These are phyloP conservation scores for Argyresthia albistria DNA, from an alignment of 2,888 invertebrate species.

Conservation along the genomic window DNA sequence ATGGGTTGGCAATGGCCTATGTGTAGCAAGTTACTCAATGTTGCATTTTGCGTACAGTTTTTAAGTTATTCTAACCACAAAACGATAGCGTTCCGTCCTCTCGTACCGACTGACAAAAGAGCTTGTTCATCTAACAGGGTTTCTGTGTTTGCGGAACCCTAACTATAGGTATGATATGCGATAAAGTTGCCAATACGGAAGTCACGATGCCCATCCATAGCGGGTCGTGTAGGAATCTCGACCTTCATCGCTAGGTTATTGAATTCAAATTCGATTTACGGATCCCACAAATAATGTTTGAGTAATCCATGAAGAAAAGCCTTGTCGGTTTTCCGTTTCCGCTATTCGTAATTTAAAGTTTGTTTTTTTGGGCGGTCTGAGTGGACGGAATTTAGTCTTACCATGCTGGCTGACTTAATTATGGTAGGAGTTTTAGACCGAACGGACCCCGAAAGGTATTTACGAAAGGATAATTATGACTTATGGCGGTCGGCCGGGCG, in stretches of 20 bases:
- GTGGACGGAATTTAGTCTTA: too few species aligned
- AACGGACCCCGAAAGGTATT: too few species aligned
- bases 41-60: too few species aligned
- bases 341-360: background rate
- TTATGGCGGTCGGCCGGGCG: too few species aligned
- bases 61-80: too few species aligned
- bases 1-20: too few species aligned
- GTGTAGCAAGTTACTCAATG: too few species aligned
- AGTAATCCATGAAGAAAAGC: constrained; percentile 5
- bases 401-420: too few species aligned
- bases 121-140: background rate
- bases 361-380: too few species aligned
- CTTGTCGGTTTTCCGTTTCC: background rate
- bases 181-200: background rate
- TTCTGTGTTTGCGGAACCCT: background rate
- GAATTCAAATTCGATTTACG: constrained; percentile 13
- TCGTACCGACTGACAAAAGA: background rate
- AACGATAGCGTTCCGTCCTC: too few species aligned
- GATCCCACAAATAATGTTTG: constrained; percentile 11
- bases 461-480: too few species aligned
- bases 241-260: constrained; percentile 8
- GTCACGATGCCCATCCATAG: background rate
- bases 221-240: constrained; percentile 10
- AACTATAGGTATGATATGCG: background rate
- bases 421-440: too few species aligned